Conservation (phyloP, 2,113 vertebrate species). For the Syngnathus typhle region DNA sequence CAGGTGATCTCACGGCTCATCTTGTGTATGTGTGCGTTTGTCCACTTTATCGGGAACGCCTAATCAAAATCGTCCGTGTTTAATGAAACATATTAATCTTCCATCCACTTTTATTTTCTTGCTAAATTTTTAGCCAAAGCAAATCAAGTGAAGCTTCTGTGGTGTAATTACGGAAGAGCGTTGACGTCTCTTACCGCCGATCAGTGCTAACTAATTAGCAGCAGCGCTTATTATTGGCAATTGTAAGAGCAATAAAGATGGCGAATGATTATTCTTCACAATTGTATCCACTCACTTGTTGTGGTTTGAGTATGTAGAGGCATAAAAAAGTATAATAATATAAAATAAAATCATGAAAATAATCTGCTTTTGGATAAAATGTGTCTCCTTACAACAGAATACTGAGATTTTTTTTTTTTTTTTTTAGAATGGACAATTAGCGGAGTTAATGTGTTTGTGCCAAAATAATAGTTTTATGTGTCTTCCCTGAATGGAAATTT, state of each 20-base stretch:
- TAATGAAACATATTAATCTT: constrained; percentile 44
- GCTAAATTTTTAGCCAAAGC: constrained; percentile 29
- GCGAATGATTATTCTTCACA: background rate
- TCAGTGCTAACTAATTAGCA: background rate
- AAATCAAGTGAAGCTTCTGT: constrained; percentile 17
- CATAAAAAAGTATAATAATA: background rate
- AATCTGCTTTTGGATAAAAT: too few species aligned
- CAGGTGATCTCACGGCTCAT: constrained; percentile 1
- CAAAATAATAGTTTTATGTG: too few species aligned
- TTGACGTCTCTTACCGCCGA: background rate
- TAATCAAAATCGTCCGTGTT: constrained; percentile 38
- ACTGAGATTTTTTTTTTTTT: background rate
- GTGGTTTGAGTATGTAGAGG: background rate
- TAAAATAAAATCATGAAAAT: background rate
- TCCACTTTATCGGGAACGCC: constrained; percentile 14
- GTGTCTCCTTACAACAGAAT: background rate
- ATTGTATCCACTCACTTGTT: background rate
- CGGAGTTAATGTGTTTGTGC: too few species aligned
- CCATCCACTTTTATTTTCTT: constrained; percentile 32
- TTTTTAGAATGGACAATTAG: background rate
- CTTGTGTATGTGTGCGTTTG: background rate
- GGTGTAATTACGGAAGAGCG: background rate
- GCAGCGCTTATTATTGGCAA: background rate
- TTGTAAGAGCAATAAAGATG: background rate
- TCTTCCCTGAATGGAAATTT: too few species aligned